phyloP scores from a whole-genome alignment of 2,113 vertebrate genomes.

The Anarrhichthys ocellatus region DNA sequence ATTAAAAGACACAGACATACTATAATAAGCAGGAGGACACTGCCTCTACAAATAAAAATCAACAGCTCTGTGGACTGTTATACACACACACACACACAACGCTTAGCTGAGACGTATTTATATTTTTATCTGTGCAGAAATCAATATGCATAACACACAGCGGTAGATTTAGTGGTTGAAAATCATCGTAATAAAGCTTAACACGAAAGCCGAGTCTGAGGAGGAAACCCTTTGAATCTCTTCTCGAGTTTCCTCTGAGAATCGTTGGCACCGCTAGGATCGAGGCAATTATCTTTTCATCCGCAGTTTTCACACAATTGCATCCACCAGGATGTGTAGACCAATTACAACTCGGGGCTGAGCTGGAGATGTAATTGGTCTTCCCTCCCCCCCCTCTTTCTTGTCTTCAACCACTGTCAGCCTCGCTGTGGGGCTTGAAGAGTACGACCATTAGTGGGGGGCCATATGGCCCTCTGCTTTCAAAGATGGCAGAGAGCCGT shows the following conservation, averaged over 20 bases:
- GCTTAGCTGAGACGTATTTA: not conserved
- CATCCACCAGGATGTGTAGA: slow-evolving; percentile 44
- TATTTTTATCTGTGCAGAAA: not conserved
- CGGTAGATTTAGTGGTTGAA: not conserved
- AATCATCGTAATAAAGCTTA: slow-evolving; percentile 3
- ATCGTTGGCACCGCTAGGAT: slow-evolving; percentile 30
- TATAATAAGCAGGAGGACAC: not conserved
- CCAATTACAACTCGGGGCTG: slow-evolving; percentile 61
- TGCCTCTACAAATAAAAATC: not conserved
- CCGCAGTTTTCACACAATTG: slow-evolving; percentile 52
- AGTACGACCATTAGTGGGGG: slow-evolving; percentile 64
- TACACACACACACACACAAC: not conserved
- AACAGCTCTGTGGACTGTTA: not conserved
- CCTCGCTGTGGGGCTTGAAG: slow-evolving; percentile 48
- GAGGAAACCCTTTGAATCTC: slow-evolving; percentile 19
- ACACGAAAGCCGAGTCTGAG: not conserved
- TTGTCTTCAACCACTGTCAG: slow-evolving; percentile 57
- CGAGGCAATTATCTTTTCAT: slow-evolving; percentile 56
- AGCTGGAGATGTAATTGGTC: slow-evolving; percentile 58
- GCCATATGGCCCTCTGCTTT: slow-evolving; percentile 76
- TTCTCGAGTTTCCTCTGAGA: slow-evolving; percentile 14
- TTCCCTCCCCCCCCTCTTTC: slow-evolving; percentile 44
- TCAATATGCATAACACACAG: not conserved
- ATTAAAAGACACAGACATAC: not conserved
- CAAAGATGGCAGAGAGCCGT: slow-evolving; percentile 51